Evolutionary conservation across 1,140 invertebrate genomes (phyloP).

Genomic region (Matsumurasca onukii): DNA sequence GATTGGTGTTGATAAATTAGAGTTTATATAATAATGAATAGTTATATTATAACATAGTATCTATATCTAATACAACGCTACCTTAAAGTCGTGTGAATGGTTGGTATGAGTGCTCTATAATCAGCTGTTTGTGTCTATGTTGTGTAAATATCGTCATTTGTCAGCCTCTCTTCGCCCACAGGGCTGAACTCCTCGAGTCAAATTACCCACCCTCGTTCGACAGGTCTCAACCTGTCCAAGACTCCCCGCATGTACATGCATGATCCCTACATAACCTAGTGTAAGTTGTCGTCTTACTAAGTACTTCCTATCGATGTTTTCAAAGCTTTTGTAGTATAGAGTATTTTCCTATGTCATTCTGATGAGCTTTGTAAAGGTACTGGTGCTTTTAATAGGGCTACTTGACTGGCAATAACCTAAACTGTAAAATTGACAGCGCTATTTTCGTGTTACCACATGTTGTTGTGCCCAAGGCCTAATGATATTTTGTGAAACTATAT

Average conservation of each 20-base stretch:
- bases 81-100: constrained; percentile 17
- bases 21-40: constrained; percentile 19
- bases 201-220: constrained; percentile 6
- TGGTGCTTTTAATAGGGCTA: neutral
- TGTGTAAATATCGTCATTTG: constrained; percentile 18
- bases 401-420: neutral
- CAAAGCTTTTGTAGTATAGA: constrained; percentile 19
- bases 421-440: neutral
- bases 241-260: constrained; percentile 7
- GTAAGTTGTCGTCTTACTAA: neutral
- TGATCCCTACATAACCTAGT: constrained; percentile 13
- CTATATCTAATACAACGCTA: constrained; percentile 20
- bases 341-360: constrained; percentile 4
- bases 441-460: constrained; percentile 15
- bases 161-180: too few species aligned
- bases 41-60: constrained; percentile 23
- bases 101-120: too few species aligned
- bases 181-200: constrained; percentile 9
- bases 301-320: constrained; percentile 17
- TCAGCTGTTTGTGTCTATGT: constrained; percentile 9
- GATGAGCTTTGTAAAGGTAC: constrained; percentile 16
- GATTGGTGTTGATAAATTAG: constrained; percentile 20
- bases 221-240: neutral
- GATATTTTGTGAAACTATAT: constrained; percentile 22
- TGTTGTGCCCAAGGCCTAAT: neutral